Percentiles rank a stretch among this genome's conserved stretches.
phyloP scores from a whole-genome alignment of 2,888 invertebrate species.

The Trypoxylon attenuatum region DNA sequence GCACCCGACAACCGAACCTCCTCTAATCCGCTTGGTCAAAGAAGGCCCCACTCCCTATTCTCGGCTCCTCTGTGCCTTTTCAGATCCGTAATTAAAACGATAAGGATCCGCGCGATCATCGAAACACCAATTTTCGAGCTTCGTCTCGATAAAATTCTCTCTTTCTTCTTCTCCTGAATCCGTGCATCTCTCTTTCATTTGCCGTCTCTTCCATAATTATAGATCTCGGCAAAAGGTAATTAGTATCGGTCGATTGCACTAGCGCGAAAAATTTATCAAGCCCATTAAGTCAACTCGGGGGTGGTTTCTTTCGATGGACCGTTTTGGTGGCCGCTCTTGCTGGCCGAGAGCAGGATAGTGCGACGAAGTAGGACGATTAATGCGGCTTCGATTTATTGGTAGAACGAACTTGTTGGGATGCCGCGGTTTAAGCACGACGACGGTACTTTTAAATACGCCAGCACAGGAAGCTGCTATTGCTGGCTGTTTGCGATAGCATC shows the following conservation, averaged over 20 bases:
- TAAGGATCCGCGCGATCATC: slow-evolving; percentile 10
- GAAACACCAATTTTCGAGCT: slow-evolving; percentile 8
- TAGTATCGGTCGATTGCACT: not conserved
- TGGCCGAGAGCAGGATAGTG: not conserved
- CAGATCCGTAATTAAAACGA: not conserved
- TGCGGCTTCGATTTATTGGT: not conserved
- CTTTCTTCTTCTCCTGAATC: not conserved
- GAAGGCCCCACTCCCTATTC: slow-evolving; percentile 12
- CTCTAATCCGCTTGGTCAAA: not conserved
- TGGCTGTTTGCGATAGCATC: slow-evolving; percentile 14
- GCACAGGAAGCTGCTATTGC: slow-evolving; percentile 13
- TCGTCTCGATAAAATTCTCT: not conserved
- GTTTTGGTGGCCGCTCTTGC: not conserved
- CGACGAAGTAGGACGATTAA: too few species aligned
- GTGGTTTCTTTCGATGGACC: not conserved
- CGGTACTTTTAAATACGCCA: not conserved
- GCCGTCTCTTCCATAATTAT: not conserved
- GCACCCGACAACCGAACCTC: not conserved
- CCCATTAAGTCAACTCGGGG: not conserved
- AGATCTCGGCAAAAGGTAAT: not conserved
- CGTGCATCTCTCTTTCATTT: not conserved
- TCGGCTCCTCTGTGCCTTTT: not conserved
- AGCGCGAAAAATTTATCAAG: not conserved
- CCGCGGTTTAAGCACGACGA: too few species aligned
- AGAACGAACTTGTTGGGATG: not conserved